Percentiles rank a stretch among this genome's conserved stretches.
These are phyloP conservation scores for Plutella xylostella DNA, from an alignment of 2,888 invertebrate genomes.

Conservation along the genomic window DNA sequence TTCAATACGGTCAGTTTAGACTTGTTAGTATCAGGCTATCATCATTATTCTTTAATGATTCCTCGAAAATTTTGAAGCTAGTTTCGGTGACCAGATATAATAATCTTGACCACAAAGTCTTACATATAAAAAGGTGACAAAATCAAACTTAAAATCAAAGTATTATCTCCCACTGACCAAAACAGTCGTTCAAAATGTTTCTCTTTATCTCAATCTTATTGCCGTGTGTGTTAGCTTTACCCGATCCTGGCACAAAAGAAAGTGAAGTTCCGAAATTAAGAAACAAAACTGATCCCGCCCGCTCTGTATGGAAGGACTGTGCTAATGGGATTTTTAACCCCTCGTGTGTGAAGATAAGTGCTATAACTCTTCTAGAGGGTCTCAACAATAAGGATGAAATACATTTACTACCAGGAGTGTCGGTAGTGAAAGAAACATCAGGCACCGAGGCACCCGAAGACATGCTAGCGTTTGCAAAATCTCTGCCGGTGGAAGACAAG, in stretches of 20 bases:
- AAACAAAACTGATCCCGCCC: too few species aligned
- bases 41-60: not conserved
- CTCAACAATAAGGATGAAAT: slow-evolving; percentile 52
- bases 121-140: slow-evolving; percentile 44
- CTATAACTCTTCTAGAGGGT: slow-evolving; percentile 50
- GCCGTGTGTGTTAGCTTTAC: not conserved
- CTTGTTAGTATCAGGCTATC: too few species aligned
- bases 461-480: slow-evolving; percentile 77
- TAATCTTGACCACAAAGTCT: slow-evolving; percentile 33
- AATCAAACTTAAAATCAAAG: slow-evolving; percentile 21
- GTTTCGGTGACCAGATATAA: not conserved
- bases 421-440: slow-evolving; percentile 74
- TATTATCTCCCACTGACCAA: not conserved
- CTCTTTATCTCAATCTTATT: not conserved
- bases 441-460: not conserved
- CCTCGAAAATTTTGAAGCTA: not conserved
- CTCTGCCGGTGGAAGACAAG: slow-evolving; percentile 79
- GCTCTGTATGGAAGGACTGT: slow-evolving; percentile 44
- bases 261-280: not conserved
- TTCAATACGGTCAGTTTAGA: too few species aligned
- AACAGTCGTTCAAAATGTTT: slow-evolving; percentile 5
- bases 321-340: slow-evolving; percentile 49
- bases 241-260: not conserved
- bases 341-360: slow-evolving; percentile 56
- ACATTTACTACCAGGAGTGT: slow-evolving; percentile 61